A percentile compares a stretch with the other conserved stretches of the same genome.
These are phyloP conservation scores for Popillia japonica DNA, from an alignment of 1,140 invertebrate species.

Conservation along the genomic window DNA sequence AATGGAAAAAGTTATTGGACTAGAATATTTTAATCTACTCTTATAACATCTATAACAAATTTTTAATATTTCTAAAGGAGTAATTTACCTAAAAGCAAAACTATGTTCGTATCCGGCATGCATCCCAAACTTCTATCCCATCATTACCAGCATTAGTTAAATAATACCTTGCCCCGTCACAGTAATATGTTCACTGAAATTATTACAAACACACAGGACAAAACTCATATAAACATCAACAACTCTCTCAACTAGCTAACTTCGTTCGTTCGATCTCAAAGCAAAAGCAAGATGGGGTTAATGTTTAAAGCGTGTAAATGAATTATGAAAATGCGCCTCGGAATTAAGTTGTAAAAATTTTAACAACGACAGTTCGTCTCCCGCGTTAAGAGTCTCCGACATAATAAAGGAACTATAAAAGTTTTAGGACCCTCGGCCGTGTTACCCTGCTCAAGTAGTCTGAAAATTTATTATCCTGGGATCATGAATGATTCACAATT, in stretches of 20 bases:
- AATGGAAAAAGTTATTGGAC: too few relatives aligned
- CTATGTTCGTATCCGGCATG: background rate
- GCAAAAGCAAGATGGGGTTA: background rate
- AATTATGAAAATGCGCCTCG: background rate
- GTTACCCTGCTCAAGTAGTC: background rate
- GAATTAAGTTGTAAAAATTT: constrained; percentile 2
- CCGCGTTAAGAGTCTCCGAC: background rate
- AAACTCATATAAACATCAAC: background rate
- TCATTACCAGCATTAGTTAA: background rate
- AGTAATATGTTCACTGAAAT: background rate
- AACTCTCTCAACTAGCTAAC: background rate
- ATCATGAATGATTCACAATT: constrained; percentile 11
- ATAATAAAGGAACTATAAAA: constrained; percentile 15
- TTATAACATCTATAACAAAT: too few relatives aligned
- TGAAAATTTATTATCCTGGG: background rate
- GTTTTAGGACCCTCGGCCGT: background rate
- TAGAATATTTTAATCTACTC: too few relatives aligned
- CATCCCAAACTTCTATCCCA: background rate
- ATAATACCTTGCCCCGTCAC: background rate
- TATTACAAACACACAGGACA: background rate
- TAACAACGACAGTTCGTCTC: background rate
- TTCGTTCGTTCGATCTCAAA: background rate
- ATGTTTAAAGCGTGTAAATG: constrained; percentile 6
- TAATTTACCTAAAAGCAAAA: background rate
- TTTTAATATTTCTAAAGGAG: too few relatives aligned